Evolutionary conservation across 2,888 invertebrate species (phyloP).

Genomic region (Rhagium mordax): DNA sequence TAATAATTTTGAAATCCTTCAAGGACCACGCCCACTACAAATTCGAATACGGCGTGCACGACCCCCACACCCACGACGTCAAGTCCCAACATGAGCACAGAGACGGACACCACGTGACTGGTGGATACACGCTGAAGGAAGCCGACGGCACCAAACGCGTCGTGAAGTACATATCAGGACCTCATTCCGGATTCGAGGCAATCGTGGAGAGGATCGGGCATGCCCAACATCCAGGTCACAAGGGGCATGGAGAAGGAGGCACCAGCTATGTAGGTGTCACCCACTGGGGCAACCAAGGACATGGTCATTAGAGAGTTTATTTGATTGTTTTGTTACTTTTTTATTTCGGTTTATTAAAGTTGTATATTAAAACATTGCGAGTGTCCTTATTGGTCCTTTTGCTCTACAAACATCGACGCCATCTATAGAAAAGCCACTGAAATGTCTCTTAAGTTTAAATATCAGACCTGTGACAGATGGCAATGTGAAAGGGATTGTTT

Average conservation of each 20-base stretch:
- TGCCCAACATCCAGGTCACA: neutral
- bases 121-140: slow-evolving; percentile 64
- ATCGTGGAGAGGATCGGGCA: slow-evolving; percentile 37
- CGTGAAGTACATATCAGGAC: slow-evolving; percentile 61
- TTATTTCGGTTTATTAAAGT: neutral
- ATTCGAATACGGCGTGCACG: slow-evolving; percentile 67
- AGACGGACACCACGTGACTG: slow-evolving; percentile 65
- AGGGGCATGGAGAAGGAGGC: slow-evolving; percentile 6
- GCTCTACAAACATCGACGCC: too few species aligned
- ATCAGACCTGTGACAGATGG: too few species aligned
- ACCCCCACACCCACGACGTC: slow-evolving; percentile 66
- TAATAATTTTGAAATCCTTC: neutral
- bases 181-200: slow-evolving; percentile 56
- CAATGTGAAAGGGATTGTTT: too few species aligned
- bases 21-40: slow-evolving; percentile 58
- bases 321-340: neutral
- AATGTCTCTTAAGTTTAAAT: too few species aligned
- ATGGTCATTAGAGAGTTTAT: neutral
- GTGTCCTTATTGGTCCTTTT: too few species aligned
- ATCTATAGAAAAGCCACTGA: too few species aligned
- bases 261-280: slow-evolving; percentile 29
- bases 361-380: too few species aligned
- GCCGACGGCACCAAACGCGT: slow-evolving; percentile 66
- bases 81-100: slow-evolving; percentile 66
- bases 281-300: slow-evolving; percentile 17